Evolutionary conservation across 2,797 vertebrate genomes (phyloP), one percentile per base, ranked within the genome.

Genomic region (Pseudotriccus pelzelni): DNA sequence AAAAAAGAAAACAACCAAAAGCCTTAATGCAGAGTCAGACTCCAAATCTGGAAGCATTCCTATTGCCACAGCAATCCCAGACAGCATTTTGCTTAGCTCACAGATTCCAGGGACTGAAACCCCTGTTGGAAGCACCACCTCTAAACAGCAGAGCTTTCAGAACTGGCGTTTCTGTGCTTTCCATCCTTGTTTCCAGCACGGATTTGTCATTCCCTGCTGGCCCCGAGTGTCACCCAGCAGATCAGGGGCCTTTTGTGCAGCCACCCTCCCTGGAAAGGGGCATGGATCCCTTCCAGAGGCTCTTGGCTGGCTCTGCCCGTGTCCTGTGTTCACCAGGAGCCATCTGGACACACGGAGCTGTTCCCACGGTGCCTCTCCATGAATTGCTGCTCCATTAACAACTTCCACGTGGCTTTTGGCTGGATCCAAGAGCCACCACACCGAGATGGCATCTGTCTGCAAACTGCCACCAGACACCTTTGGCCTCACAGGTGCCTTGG

Each of bases 341-440:
- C 80, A 20, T 21, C 73, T 32, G 93, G 60, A 47, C 21, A 2
- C 8, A 0, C 1, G 20, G 44, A 76, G 52, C 3, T 0, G 8
- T 1, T 30, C 52, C 78, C 23, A 3, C 0, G 0, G 12, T 0
- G 12, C 20, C 15, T 52, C 34, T 66, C 22, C 1, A 5, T 1
- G 9, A 49, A 53, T 62, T 11, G 56, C 46, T n/a, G 53, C 47
- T 25, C 5, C 3, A 1, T 7, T 58, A n/a, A 44, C 43, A 1
- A 3, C 50, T 30, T 60, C 23, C 68, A 16, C 1, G 0, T 1
- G 41, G 32, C 28, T 85, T 70, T 80, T 8, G 80, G 53, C 62
- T 16, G 44, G 20, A 24, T 80, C 36, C 43, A 17, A 74, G 53
- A 2, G 6, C 15, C 9, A 8, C 52, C 73, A 30, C 6, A 2